Base-by-base conservation (phyloP, 2,113 vertebrate genomes). In the Brachionichthys hirsutus region DNA sequence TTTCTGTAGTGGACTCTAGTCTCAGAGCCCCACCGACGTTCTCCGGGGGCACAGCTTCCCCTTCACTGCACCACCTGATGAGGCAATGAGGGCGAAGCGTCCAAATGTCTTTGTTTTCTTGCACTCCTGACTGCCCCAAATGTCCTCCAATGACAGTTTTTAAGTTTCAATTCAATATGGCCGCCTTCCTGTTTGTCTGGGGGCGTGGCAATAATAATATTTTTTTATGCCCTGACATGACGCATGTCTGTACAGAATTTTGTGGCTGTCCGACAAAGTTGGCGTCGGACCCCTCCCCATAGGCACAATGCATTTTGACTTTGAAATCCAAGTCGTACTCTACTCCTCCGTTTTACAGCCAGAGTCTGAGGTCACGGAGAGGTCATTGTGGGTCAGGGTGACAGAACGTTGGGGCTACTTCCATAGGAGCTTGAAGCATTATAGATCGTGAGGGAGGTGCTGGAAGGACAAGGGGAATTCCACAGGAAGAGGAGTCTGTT, bases 101-200 rank as follows among this genome's bases (percentile, higher is more conserved):
- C 51, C 75, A 85, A 84, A 85, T 78, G 70, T 70, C 67, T 87
- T 86, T 77, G 73, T 73, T 81, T 79, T 85, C 78, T 47, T 55
- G 4, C 58, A 56, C 40, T 60, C 46, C 60, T 90, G 81, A 93
- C 87, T 91, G 90, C 80, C 61, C 85, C 85, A 90, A 91, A 91
- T 90, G 83, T 89, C 80, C 70, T 84, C 88, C 92, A 90, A 93
- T 91, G 89, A 90, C 86, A n/a, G n/a, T n/a, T n/a, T n/a, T n/a
- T n/a, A n/a, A n/a, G n/a, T n/a, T n/a, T n/a, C n/a, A n/a, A n/a
- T n/a, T n/a, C n/a, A n/a, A n/a, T n/a, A n/a, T n/a, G n/a, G n/a
- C n/a, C n/a, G n/a, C n/a, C n/a, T n/a, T n/a, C n/a, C n/a, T n/a
- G n/a, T n/a, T n/a, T n/a, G n/a, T n/a, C n/a, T n/a, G n/a, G n/a